Conservation (phyloP, 2,113 vertebrate species). For the Copsychus sechellarum region DNA sequence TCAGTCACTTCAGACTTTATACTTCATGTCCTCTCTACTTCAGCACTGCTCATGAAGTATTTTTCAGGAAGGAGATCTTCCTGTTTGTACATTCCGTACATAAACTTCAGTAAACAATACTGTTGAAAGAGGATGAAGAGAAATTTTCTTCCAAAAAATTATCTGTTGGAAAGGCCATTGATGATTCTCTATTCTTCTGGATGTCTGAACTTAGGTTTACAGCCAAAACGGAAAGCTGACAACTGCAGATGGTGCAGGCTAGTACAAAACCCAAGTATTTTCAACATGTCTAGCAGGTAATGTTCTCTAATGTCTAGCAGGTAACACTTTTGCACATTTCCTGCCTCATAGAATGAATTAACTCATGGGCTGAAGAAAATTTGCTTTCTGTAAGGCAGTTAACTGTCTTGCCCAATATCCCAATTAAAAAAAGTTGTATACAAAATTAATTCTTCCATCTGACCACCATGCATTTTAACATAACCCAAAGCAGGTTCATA, state of each 20-base stretch:
- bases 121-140: conserved; percentile 44
- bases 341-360: conserved; percentile 16
- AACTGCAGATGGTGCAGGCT: conserved; percentile 38
- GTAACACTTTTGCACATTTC: conserved; percentile 11
- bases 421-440: not conserved
- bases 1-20: conserved; percentile 53
- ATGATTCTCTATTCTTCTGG: conserved; percentile 33
- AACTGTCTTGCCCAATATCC: not conserved
- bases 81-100: conserved; percentile 75
- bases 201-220: conserved; percentile 37
- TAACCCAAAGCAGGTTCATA: not conserved
- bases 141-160: conserved; percentile 45
- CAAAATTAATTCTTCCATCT: not conserved
- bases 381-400: not conserved
- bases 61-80: conserved; percentile 77
- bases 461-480: not conserved
- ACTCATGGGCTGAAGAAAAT: conserved; percentile 6
- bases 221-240: conserved; percentile 51
- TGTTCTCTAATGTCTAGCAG: not conserved
- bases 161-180: conserved; percentile 43
- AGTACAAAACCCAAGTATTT: conserved; percentile 24
- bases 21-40: conserved; percentile 58
- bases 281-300: not conserved
- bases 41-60: conserved; percentile 64
- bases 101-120: conserved; percentile 76